A percentile compares a stretch with the other conserved stretches of the same genome.
Evolutionary conservation across 2,113 vertebrate genomes (phyloP).

Genomic region (Accipiter cooperii): DNA sequence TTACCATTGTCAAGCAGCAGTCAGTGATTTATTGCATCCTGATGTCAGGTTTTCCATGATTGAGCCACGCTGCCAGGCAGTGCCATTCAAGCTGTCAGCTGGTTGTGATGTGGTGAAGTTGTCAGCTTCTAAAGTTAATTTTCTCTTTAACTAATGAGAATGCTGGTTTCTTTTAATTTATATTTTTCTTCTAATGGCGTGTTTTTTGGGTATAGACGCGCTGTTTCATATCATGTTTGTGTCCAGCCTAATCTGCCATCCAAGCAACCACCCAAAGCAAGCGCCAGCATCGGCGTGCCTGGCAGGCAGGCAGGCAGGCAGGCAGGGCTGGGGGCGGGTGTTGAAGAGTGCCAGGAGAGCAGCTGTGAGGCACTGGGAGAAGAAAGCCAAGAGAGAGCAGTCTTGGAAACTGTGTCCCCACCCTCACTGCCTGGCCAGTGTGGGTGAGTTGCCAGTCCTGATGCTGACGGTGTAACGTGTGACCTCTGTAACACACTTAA

Average conservation of each 20-base stretch:
- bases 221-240: background rate
- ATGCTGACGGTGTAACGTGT: background rate
- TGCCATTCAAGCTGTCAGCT: background rate
- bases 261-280: background rate
- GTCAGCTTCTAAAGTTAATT: background rate
- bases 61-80: background rate
- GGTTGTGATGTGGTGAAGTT: background rate
- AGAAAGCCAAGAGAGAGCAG: background rate
- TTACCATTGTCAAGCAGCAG: background rate
- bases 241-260: background rate
- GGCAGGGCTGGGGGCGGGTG: background rate
- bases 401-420: background rate
- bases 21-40: background rate
- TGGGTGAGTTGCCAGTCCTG: background rate
- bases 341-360: background rate
- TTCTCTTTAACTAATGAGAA: background rate
- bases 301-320: background rate
- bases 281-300: rapidly evolving
- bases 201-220: background rate
- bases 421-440: background rate
- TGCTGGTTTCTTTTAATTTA: background rate
- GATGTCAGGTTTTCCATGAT: background rate
- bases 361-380: background rate
- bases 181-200: background rate
- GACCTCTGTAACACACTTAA: background rate